Conservation (phyloP, 2,113 vertebrate species). For the Megaleporinus macrocephalus region DNA sequence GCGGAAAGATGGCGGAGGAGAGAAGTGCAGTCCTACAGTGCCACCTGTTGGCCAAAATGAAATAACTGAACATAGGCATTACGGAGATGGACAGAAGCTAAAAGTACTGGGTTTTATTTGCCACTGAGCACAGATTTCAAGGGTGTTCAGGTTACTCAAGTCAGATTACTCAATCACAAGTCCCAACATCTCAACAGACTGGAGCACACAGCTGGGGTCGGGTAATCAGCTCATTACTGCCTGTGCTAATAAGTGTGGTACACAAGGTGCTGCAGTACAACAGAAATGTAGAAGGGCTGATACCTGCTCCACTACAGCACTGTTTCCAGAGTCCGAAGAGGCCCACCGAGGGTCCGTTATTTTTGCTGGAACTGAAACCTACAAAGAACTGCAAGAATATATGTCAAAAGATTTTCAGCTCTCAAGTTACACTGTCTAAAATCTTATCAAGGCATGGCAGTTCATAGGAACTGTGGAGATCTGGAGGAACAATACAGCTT, state of each 20-base stretch:
- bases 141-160: not conserved
- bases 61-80: not conserved
- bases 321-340: no score
- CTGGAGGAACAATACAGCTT: no score
- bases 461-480: no score
- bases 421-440: no score
- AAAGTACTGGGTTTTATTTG: not conserved
- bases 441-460: no score
- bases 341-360: no score
- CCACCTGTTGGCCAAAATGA: constrained; percentile 33
- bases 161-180: not conserved
- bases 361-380: not conserved
- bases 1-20: not conserved
- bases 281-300: no score
- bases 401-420: not conserved
- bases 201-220: not conserved
- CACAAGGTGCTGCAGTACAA: no score
- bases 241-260: no score
- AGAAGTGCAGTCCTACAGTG: constrained; percentile 47
- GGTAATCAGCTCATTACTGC: not conserved
- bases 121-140: not conserved
- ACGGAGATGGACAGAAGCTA: not conserved
- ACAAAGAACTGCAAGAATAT: not conserved
- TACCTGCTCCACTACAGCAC: no score
- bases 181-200: not conserved